These are phyloP conservation scores for Pammene aurita DNA, from an alignment of 2,888 invertebrate species.

Conservation along the genomic window DNA sequence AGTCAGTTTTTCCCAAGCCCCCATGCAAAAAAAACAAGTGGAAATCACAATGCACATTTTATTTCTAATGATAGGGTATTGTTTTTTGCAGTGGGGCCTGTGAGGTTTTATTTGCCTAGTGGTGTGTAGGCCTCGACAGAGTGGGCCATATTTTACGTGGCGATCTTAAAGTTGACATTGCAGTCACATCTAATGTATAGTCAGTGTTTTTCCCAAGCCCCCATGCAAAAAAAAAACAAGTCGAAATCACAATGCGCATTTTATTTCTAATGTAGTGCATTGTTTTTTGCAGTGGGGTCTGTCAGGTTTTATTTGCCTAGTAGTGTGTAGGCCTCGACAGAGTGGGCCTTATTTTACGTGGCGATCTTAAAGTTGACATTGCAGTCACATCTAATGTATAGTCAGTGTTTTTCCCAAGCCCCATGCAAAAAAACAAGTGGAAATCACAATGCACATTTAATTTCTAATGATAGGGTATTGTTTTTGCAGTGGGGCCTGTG, in stretches of 20 bases:
- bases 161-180: neutral
- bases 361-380: neutral
- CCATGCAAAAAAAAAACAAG: neutral
- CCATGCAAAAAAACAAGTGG: neutral
- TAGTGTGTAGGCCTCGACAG: conserved; percentile 50
- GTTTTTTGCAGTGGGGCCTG: neutral
- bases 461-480: neutral
- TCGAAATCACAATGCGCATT: too few species aligned
- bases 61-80: too few species aligned
- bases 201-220: neutral
- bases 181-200: neutral
- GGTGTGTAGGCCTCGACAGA: conserved; percentile 51
- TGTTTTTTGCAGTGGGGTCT: neutral
- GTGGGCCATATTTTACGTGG: neutral
- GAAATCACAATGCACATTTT: too few species aligned
- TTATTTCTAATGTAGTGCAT: too few species aligned
- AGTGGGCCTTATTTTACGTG: neutral
- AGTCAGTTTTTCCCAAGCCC: neutral
- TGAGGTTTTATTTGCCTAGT: conserved; percentile 40
- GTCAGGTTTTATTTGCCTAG: conserved; percentile 36
- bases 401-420: neutral
- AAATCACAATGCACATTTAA: too few species aligned
- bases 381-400: neutral
- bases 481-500: neutral
- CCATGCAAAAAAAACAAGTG: too few species aligned